Conservation (phyloP, 2,113 vertebrate species). For the Synodontis membranacea region DNA sequence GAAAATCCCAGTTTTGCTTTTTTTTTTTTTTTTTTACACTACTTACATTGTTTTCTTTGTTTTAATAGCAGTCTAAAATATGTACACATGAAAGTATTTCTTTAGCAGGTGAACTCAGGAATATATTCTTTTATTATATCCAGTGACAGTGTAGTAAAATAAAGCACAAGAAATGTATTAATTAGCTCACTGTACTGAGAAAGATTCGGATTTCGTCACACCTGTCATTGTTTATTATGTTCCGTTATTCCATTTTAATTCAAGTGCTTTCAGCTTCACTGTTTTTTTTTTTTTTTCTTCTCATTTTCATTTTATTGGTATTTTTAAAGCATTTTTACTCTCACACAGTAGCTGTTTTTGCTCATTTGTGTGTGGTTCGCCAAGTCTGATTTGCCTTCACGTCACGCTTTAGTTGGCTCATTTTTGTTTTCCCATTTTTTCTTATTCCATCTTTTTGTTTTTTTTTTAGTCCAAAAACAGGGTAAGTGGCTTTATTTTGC, state of each 20-base stretch:
- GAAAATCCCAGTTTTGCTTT: not conserved
- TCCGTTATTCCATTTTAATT: not conserved
- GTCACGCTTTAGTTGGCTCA: constrained; percentile 58
- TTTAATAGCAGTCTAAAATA: not conserved
- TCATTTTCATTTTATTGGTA: not conserved
- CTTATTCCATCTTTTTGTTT: constrained; percentile 62
- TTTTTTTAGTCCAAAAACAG: constrained; percentile 83
- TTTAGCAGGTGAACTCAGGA: not conserved
- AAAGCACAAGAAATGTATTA: not conserved
- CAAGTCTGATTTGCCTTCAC: constrained; percentile 43
- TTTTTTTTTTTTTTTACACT: not conserved
- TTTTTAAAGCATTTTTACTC: not conserved
- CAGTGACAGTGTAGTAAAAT: not conserved
- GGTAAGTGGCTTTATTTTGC: constrained; percentile 79
- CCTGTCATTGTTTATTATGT: not conserved
- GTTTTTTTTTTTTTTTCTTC: not conserved
- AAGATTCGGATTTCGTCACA: not conserved
- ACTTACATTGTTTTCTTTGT: not conserved
- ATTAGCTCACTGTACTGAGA: not conserved
- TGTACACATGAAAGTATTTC: not conserved
- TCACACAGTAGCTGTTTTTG: not conserved
- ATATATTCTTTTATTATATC: not conserved
- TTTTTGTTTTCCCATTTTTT: constrained; percentile 63
- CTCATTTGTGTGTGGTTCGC: not conserved
- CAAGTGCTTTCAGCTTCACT: not conserved